Percentiles rank a stretch among this genome's conserved stretches.
Conservation (phyloP, 2,888 invertebrate species). For the Scrobipalpa costella region DNA sequence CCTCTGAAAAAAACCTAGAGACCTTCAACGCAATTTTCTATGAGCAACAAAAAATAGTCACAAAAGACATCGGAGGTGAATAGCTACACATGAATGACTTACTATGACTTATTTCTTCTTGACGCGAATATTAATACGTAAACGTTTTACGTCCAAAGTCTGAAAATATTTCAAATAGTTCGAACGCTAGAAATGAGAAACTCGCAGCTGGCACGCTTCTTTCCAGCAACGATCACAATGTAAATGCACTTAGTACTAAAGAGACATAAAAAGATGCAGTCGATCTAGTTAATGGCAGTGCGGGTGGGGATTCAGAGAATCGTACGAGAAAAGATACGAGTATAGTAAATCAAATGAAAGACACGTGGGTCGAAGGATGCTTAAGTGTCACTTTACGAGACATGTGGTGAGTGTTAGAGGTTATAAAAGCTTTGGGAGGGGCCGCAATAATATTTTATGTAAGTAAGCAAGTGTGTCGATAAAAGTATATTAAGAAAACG, state of each 20-base stretch:
- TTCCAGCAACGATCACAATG: slow-evolving; percentile 24
- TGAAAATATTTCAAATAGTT: background rate
- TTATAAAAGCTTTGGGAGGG: slow-evolving; percentile 19
- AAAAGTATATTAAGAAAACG: slow-evolving; percentile 6
- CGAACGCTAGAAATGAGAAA: background rate
- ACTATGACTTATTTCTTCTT: background rate
- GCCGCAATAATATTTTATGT: slow-evolving; percentile 7
- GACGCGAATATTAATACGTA: too few relatives aligned
- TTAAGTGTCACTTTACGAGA: slow-evolving; percentile 18
- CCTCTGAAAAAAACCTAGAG: background rate
- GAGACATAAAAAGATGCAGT: slow-evolving; percentile 73
- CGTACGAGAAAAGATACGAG: slow-evolving; percentile 35
- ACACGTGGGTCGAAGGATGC: slow-evolving; percentile 33
- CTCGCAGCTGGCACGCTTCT: slow-evolving; percentile 9
- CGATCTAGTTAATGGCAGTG: slow-evolving; percentile 68
- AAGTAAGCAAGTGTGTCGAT: slow-evolving; percentile 16
- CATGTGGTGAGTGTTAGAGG: slow-evolving; percentile 18
- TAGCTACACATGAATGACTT: background rate
- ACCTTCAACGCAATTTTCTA: background rate
- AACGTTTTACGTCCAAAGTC: too few relatives aligned
- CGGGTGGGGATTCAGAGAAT: slow-evolving; percentile 56
- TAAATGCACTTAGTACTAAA: slow-evolving; percentile 72
- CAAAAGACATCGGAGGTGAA: background rate
- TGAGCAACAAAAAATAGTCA: background rate
- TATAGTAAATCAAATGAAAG: slow-evolving; percentile 50